These are phyloP conservation scores for Hyppa rectilinea DNA, from an alignment of 2,888 invertebrate genomes.

Conservation along the genomic window DNA sequence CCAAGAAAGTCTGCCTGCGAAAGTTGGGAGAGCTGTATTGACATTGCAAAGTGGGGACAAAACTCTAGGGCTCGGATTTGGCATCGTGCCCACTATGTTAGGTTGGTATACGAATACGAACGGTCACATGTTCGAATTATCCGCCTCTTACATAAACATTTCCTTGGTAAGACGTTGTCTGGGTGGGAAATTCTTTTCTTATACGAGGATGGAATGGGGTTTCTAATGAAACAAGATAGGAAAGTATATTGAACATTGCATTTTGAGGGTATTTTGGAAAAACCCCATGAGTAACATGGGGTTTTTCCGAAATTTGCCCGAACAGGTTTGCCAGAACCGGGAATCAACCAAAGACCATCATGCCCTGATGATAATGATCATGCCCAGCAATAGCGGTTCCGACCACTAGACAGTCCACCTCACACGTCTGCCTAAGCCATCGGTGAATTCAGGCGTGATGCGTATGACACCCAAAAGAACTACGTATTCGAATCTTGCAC, in stretches of 20 bases:
- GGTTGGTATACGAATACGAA: slow-evolving; percentile 35
- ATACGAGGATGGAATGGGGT: neutral
- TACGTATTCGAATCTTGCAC: too few species aligned
- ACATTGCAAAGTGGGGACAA: slow-evolving; percentile 35
- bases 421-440: too few species aligned
- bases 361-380: too few species aligned
- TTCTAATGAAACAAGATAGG: slow-evolving; percentile 14
- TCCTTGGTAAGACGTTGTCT: slow-evolving; percentile 16
- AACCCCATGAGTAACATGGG: too few species aligned
- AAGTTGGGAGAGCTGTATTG: slow-evolving; percentile 39
- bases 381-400: too few species aligned
- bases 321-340: too few species aligned
- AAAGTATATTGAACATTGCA: neutral
- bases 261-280: neutral
- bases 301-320: too few species aligned
- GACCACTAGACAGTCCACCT: too few species aligned
- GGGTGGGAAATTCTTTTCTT: slow-evolving; percentile 16
- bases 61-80: slow-evolving; percentile 34
- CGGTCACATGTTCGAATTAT: slow-evolving; percentile 45
- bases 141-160: slow-evolving; percentile 49
- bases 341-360: too few species aligned
- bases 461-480: too few species aligned
- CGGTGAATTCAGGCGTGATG: too few species aligned
- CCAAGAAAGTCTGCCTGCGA: slow-evolving; percentile 29
- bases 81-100: slow-evolving; percentile 36